These are phyloP conservation scores for Hemitrygon akajei DNA, from an alignment of 2,797 vertebrate species.

Conservation along the genomic window DNA sequence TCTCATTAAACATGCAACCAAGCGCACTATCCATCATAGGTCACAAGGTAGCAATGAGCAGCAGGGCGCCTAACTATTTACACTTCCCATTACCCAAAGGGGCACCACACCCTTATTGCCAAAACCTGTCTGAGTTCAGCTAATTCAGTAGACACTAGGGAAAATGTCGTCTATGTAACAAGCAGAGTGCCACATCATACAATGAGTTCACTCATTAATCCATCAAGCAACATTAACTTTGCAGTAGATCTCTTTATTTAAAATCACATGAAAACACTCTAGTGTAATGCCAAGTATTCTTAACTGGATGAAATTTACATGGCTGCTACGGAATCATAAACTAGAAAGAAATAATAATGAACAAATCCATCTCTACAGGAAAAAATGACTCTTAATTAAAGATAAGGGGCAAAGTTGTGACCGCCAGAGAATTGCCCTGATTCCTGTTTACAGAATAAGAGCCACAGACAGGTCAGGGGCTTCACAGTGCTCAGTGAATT, in stretches of 20 bases:
- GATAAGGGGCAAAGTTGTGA: not conserved
- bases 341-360: not conserved
- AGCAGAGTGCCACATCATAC: not conserved
- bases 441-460: slow-evolving; percentile 25
- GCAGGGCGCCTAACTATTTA: not conserved
- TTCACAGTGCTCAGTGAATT: slow-evolving; percentile 25
- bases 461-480: slow-evolving; percentile 25
- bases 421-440: not conserved
- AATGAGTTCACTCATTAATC: not conserved
- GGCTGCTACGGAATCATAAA: not conserved
- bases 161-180: not conserved
- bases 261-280: not conserved
- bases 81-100: not conserved
- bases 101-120: not conserved
- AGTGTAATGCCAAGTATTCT: no score
- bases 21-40: not conserved
- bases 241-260: not conserved
- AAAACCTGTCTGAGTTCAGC: not conserved
- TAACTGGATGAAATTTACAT: not conserved
- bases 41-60: not conserved
- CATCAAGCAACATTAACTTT: not conserved
- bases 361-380: not conserved
- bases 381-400: not conserved
- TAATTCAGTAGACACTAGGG: not conserved
- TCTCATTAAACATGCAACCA: not conserved